Base-by-base conservation (phyloP, 2,113 vertebrate species). In the Probosciger aterrimus region DNA sequence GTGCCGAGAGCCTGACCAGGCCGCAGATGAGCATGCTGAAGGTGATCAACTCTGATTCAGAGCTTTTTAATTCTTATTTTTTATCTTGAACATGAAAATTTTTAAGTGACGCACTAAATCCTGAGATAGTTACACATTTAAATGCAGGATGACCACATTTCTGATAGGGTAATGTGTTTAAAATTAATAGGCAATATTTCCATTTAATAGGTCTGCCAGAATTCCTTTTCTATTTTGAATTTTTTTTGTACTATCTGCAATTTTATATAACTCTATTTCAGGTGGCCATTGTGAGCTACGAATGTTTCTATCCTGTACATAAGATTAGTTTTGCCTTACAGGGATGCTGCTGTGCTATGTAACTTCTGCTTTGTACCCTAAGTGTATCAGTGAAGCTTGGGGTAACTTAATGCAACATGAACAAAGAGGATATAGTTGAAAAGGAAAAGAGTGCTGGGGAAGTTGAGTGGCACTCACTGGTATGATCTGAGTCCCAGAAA, bases 41-140 rank as follows among this genome's bases (percentile, higher is more conserved):
- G 77, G 95, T 93, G 43, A 95, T 91, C 35, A 53, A 14, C 41
- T 75, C 43, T 41, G 11, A 83, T 37, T 77, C 71, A 86, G 73
- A 94, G 25, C 68, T 62, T 44, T 67, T 44, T 24, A 27, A 3
- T 4, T 18, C 13, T 47, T 35, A 24, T 23, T 85, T 85, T 52
- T 82, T 4, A 49, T 43, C 60, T 70, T 59, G 71, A 27, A 2
- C 1, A 18, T 81, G 86, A 75, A 53, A 24, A 10, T 41, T 70
- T 94, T 71, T 62, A 67, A 8, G 14, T 6, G 37, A 7, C 63
- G 31, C 43, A 17, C 46, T 86, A 59, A 92, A 53, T 70, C 53
- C 71, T 19, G 59, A 62, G 59, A 1, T 3, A 25, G 44, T 15
- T 47, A 23, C 52, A 14, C 0, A 1, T 67, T 67, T 67, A 70